Percentiles rank a stretch among this genome's conserved stretches.
These are phyloP conservation scores for Drosophila prostipennis DNA, from an alignment of 2,888 invertebrate species.

Conservation along the genomic window DNA sequence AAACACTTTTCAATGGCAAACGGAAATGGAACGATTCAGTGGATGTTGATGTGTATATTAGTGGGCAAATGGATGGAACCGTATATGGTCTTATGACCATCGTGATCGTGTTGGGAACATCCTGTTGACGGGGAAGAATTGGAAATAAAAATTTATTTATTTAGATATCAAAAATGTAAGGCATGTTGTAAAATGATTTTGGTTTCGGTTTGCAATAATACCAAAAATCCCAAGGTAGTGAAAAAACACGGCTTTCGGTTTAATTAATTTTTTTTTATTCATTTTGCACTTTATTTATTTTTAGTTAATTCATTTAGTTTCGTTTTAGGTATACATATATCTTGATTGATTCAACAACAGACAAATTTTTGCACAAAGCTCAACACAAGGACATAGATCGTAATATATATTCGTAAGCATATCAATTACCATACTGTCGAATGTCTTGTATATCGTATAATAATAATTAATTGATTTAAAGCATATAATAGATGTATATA, in stretches of 20 bases:
- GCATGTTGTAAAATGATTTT: background rate
- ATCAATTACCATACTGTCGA: slow-evolving; percentile 51
- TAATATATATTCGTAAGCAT: slow-evolving; percentile 57
- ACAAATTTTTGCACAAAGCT: slow-evolving; percentile 65
- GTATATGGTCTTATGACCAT: slow-evolving; percentile 3
- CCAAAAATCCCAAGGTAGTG: no score
- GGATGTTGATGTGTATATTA: slow-evolving; percentile 8
- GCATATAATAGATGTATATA: slow-evolving; percentile 43
- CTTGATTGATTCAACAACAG: slow-evolving; percentile 72
- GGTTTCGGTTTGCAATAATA: background rate
- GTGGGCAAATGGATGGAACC: slow-evolving; percentile 14
- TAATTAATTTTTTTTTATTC: slow-evolving; percentile 40
- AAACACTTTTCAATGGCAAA: slow-evolving; percentile 68
- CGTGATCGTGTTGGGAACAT: slow-evolving; percentile 4
- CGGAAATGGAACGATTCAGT: slow-evolving; percentile 68
- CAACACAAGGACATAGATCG: slow-evolving; percentile 55
- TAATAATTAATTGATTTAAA: slow-evolving; percentile 54
- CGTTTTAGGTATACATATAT: slow-evolving; percentile 55
- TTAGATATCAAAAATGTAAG: background rate
- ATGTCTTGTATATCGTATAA: slow-evolving; percentile 50
- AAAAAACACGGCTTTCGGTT: no score
- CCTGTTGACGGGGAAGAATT: background rate
- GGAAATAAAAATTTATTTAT: background rate
- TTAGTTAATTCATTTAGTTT: slow-evolving; percentile 74
- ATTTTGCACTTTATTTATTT: slow-evolving; percentile 70